Percentiles rank a stretch among this genome's conserved stretches.
Evolutionary conservation across 1,140 invertebrate species (phyloP).

Genomic region (Leptestheria dahalacensis): DNA sequence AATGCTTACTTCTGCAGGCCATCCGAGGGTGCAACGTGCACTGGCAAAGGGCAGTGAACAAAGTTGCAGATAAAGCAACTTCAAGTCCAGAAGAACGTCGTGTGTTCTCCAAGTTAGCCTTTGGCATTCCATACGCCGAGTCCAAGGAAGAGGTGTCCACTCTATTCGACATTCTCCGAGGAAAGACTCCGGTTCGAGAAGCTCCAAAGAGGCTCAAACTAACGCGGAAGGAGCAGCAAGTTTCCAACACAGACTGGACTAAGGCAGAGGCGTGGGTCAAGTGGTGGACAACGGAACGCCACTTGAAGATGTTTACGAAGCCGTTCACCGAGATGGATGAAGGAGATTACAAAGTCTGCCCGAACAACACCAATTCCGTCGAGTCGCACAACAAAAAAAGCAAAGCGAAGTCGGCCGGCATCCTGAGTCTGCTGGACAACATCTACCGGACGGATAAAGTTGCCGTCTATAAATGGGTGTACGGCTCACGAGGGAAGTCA

Average conservation of each 20-base stretch:
- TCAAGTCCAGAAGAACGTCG: background rate
- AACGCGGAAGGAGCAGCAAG: background rate
- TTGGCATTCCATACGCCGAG: background rate
- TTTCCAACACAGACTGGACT: background rate
- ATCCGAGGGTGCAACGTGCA: background rate
- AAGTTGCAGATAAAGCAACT: background rate
- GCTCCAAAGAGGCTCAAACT: background rate
- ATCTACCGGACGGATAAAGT: background rate
- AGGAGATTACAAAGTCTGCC: background rate
- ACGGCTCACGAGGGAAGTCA: background rate
- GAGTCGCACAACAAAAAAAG: background rate
- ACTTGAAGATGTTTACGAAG: background rate
- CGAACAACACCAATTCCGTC: background rate
- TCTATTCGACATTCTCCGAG: background rate
- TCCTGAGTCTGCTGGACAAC: background rate
- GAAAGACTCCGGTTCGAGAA: background rate
- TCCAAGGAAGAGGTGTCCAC: background rate
- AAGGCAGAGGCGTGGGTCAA: background rate
- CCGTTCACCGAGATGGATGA: background rate
- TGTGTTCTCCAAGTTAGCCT: background rate
- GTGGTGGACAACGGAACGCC: background rate
- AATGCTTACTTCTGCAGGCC: background rate
- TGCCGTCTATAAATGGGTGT: background rate
- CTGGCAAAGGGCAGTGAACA: background rate
- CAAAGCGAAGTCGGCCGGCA: background rate